These are phyloP conservation scores for Gopherus evgoodei DNA, from an alignment of 2,113 vertebrate genomes.

Conservation along the genomic window DNA sequence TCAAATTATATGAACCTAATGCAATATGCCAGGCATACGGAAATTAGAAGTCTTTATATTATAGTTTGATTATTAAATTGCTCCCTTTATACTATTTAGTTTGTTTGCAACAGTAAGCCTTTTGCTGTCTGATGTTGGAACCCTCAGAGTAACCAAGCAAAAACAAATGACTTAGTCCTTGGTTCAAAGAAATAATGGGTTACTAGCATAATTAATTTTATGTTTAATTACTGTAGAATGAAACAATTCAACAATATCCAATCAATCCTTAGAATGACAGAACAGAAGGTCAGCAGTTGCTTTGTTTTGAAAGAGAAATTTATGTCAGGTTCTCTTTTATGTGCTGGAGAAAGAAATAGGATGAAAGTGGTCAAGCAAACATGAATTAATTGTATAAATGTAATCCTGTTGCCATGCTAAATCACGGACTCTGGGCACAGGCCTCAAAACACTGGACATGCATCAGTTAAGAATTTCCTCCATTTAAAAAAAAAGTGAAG, in stretches of 20 bases:
- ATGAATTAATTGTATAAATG: constrained; percentile 86
- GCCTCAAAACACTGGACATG: neutral
- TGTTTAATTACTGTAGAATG: constrained; percentile 88
- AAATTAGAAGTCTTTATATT: constrained; percentile 83
- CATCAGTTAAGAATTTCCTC: constrained; percentile 38
- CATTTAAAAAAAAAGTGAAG: constrained; percentile 33
- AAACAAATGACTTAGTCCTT: constrained; percentile 84
- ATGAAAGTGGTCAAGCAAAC: constrained; percentile 86
- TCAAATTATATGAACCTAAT: constrained; percentile 84
- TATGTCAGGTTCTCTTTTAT: constrained; percentile 85
- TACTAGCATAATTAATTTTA: constrained; percentile 89
- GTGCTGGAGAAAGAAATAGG: constrained; percentile 85
- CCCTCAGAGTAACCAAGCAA: constrained; percentile 78
- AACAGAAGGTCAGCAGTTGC: constrained; percentile 87
- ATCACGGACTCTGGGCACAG: constrained; percentile 65
- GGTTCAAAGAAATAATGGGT: constrained; percentile 86
- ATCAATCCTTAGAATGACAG: constrained; percentile 84
- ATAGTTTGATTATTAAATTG: constrained; percentile 81
- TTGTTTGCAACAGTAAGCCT: constrained; percentile 71
- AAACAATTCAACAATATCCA: constrained; percentile 88
- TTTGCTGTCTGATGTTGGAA: constrained; percentile 77
- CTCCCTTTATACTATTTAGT: constrained; percentile 75
- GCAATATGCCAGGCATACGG: constrained; percentile 80
- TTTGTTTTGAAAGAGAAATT: constrained; percentile 89
- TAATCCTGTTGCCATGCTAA: constrained; percentile 78